These are phyloP conservation scores for Helostoma temminkii DNA, from an alignment of 2,797 vertebrate genomes.

Conservation along the genomic window DNA sequence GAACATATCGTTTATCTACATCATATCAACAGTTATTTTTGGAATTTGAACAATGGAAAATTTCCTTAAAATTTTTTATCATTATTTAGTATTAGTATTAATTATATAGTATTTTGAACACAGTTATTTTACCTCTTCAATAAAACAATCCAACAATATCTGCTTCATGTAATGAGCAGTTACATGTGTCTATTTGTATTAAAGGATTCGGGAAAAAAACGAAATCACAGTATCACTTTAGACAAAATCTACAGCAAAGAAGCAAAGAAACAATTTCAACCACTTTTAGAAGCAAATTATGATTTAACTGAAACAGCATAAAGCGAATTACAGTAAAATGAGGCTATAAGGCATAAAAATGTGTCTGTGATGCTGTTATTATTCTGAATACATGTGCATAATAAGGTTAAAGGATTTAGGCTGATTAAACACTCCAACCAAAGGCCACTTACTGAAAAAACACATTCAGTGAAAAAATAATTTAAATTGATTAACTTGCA, in stretches of 20 bases:
- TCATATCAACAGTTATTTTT: not conserved
- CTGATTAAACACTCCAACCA: conserved; percentile 19
- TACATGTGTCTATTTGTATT: not conserved
- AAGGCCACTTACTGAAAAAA: conserved; percentile 22
- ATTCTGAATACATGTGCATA: not conserved
- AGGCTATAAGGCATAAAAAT: not conserved
- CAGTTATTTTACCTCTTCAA: not conserved
- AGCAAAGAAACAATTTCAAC: not conserved
- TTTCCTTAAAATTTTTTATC: not conserved
- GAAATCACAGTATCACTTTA: not conserved
- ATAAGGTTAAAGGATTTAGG: not conserved
- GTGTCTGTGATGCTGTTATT: too few species aligned
- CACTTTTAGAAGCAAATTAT: not conserved
- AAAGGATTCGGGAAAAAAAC: not conserved
- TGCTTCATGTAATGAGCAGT: not conserved
- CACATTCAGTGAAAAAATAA: conserved; percentile 11
- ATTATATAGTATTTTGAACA: not conserved
- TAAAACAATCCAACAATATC: not conserved
- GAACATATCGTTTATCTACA: not conserved
- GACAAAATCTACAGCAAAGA: conserved; percentile 3
- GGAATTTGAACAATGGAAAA: not conserved
- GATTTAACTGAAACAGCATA: not conserved
- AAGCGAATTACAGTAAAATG: not conserved
- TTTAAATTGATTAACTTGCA: conserved; percentile 38
- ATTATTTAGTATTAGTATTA: not conserved